Evolutionary conservation across 2,113 vertebrate genomes (phyloP).

Genomic region (Pygoscelis adeliae): DNA sequence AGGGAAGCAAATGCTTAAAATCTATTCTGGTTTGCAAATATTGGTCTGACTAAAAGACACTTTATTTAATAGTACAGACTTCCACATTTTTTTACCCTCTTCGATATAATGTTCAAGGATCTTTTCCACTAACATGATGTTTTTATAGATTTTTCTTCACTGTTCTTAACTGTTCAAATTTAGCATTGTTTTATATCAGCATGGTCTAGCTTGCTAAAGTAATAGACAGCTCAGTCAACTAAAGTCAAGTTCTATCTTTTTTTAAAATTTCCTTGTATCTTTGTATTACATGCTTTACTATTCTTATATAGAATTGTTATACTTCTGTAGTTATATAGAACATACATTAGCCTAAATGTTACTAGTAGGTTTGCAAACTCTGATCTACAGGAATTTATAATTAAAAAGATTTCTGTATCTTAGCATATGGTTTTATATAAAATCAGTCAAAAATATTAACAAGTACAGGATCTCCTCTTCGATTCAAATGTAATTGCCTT

Average conservation of each 20-base stretch:
- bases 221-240: not conserved
- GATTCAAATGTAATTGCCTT: not conserved
- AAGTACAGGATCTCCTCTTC: not conserved
- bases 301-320: not conserved
- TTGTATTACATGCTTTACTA: not conserved
- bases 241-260: not conserved
- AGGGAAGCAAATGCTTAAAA: not conserved
- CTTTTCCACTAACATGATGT: not conserved
- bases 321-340: not conserved
- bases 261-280: not conserved
- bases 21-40: not conserved
- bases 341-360: accelerated
- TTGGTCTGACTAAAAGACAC: not conserved
- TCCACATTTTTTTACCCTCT: not conserved
- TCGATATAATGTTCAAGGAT: not conserved
- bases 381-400: not conserved
- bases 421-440: not conserved
- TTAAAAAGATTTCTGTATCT: not conserved
- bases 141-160: not conserved
- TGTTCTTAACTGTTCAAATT: not conserved
- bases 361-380: not conserved
- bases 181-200: not conserved
- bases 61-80: not conserved
- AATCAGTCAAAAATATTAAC: not conserved
- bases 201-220: not conserved